phyloP scores from a whole-genome alignment of 2,888 invertebrate species.

The Clistopyga incitator region DNA sequence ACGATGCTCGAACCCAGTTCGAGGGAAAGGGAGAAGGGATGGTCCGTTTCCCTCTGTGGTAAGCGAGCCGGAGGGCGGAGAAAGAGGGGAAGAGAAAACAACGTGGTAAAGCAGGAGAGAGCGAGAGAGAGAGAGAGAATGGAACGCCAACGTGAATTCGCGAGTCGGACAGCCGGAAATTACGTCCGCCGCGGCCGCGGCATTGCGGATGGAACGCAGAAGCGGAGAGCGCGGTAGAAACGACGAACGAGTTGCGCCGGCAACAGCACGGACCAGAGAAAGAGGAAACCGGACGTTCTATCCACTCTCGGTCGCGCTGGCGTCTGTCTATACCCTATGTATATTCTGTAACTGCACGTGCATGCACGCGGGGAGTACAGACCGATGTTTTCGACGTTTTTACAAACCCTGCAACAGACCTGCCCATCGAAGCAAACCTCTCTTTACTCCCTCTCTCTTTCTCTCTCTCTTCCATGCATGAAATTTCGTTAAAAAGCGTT shows the following conservation, averaged over 20 bases:
- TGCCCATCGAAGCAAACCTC: constrained; percentile 3
- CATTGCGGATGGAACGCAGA: constrained; percentile 47
- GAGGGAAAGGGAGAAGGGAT: constrained; percentile 1
- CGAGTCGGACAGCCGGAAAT: constrained; percentile 75
- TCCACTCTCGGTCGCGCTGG: constrained; percentile 48
- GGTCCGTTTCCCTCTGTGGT: constrained; percentile 44
- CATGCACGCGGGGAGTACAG: constrained; percentile 8
- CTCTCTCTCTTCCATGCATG: background rate
- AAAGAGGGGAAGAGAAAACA: constrained; percentile 25
- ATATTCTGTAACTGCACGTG: constrained; percentile 24
- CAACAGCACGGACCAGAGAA: constrained; percentile 14
- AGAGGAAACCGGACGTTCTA: constrained; percentile 60
- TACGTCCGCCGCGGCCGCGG: constrained; percentile 70
- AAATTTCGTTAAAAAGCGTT: constrained; percentile 42
- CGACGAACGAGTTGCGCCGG: constrained; percentile 42
- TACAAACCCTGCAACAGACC: constrained; percentile 30
- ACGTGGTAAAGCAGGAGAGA: constrained; percentile 11
- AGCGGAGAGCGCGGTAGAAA: constrained; percentile 20
- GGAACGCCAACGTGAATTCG: constrained; percentile 73
- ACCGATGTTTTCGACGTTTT: constrained; percentile 68
- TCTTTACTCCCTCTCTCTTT: constrained; percentile 17
- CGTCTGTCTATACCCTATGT: constrained; percentile 43
- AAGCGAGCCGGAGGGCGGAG: constrained; percentile 52
- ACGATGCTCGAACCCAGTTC: constrained; percentile 16
- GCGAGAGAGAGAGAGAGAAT: constrained; percentile 39